Conservation (phyloP, 2,797 vertebrate genomes). For the Neosilurus mollespiculum region DNA sequence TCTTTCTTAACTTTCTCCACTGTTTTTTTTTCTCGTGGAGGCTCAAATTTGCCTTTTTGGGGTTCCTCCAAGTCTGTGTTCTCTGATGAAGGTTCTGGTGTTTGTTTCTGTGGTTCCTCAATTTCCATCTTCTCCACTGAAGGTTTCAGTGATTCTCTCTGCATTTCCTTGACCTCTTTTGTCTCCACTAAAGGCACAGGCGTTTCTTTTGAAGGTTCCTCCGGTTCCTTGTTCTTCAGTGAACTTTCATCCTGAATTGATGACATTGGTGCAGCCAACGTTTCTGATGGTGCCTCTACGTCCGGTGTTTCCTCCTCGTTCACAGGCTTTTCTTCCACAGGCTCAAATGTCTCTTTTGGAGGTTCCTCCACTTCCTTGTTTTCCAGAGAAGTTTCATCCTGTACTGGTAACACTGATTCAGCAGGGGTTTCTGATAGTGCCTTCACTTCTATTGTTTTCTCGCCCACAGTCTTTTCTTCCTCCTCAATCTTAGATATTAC, state of each 20-base stretch:
- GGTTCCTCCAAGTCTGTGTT: background rate
- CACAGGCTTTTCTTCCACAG: slow-evolving; percentile 7
- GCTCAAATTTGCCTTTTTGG: slow-evolving; percentile 15
- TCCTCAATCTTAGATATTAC: slow-evolving; percentile 17
- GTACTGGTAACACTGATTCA: slow-evolving; percentile 54
- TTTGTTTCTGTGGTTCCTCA: background rate
- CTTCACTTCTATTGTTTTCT: slow-evolving; percentile 1
- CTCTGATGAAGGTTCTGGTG: background rate
- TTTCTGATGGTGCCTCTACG: background rate
- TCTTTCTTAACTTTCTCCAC: slow-evolving; percentile 37
- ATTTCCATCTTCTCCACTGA: background rate
- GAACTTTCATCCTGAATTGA: slow-evolving; percentile 45
- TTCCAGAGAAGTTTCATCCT: slow-evolving; percentile 45
- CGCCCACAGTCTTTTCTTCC: slow-evolving; percentile 38
- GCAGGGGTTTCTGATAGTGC: slow-evolving; percentile 14
- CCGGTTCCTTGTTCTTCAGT: background rate
- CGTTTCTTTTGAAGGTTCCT: slow-evolving; percentile 2
- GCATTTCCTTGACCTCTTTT: slow-evolving; percentile 29
- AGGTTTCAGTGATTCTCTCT: slow-evolving; percentile 26
- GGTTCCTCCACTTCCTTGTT: background rate
- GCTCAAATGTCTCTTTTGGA: slow-evolving; percentile 3
- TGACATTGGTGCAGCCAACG: slow-evolving; percentile 50
- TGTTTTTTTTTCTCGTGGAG: slow-evolving; percentile 36
- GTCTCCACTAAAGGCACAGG: slow-evolving; percentile 28
- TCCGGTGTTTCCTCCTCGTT: slow-evolving; percentile 31